Conservation (phyloP, 2,888 invertebrate species). For the Pyrgus malvae region DNA sequence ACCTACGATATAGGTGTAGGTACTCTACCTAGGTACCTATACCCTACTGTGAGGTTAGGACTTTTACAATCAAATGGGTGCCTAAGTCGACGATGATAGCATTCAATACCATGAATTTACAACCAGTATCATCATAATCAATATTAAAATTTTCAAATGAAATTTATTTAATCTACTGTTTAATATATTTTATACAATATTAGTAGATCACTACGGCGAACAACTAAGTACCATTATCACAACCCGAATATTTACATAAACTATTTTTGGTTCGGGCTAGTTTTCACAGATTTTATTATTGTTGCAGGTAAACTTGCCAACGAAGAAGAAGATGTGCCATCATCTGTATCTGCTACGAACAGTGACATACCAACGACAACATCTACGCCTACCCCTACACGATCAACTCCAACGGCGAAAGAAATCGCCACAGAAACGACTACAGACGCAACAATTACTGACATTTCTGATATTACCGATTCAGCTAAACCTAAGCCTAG, state of each 20-base stretch:
- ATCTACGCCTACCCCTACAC: conserved; percentile 38
- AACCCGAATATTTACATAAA: background rate
- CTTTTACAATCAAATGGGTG: too few relatives aligned
- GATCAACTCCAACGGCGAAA: conserved; percentile 38
- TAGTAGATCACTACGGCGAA: too few relatives aligned
- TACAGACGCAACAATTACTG: conserved; percentile 40
- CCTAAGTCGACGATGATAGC: too few relatives aligned
- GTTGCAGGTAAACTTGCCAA: conserved; percentile 63
- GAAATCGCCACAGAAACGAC: conserved; percentile 39
- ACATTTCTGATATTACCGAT: conserved; percentile 41
- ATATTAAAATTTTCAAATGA: too few relatives aligned
- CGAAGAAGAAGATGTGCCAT: conserved; percentile 57
- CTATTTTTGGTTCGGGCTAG: too few relatives aligned
- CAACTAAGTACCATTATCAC: background rate
- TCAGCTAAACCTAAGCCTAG: conserved; percentile 55
- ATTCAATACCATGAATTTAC: too few relatives aligned
- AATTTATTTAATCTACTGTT: too few relatives aligned
- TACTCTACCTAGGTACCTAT: too few relatives aligned
- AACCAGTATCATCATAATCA: too few relatives aligned
- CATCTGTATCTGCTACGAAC: conserved; percentile 33
- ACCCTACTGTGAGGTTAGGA: too few relatives aligned
- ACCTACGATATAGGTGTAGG: too few relatives aligned
- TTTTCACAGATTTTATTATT: conserved; percentile 9
- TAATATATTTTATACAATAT: too few relatives aligned
- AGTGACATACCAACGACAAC: conserved; percentile 32